These are phyloP conservation scores for Trachelus troglodyta DNA, from an alignment of 2,888 invertebrate species.

Conservation along the genomic window DNA sequence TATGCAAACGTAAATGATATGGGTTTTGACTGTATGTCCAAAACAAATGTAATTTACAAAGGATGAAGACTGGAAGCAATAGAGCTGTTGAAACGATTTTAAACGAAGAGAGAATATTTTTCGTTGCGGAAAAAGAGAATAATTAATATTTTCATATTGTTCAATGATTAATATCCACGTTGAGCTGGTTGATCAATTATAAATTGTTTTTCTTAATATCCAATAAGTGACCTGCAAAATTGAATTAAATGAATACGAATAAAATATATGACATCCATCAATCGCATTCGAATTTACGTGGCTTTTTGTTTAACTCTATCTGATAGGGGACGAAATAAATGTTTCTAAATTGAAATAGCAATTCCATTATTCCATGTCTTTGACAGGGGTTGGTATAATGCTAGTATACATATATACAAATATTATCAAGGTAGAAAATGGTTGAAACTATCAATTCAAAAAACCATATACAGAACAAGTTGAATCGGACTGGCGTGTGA, in stretches of 20 bases:
- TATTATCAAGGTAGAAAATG: slow-evolving; percentile 22
- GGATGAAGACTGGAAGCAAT: not conserved
- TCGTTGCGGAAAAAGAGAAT: not conserved
- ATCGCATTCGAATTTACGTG: not conserved
- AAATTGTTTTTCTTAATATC: not conserved
- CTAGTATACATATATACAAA: slow-evolving; percentile 23
- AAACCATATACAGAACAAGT: not conserved
- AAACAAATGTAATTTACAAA: not conserved
- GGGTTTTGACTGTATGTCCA: not conserved
- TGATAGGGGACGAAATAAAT: slow-evolving; percentile 31
- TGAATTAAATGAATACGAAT: not conserved
- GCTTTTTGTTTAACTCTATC: not conserved
- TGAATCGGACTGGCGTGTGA: not conserved
- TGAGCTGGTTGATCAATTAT: too few species aligned
- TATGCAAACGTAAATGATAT: not conserved
- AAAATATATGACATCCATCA: not conserved
- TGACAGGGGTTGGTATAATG: slow-evolving; percentile 29
- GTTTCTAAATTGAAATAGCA: slow-evolving; percentile 45
- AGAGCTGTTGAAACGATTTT: too few species aligned
- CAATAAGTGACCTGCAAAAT: too few species aligned
- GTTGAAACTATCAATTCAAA: not conserved
- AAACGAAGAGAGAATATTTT: too few species aligned
- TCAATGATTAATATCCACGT: not conserved
- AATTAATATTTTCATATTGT: not conserved
- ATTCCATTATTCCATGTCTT: slow-evolving; percentile 51